Conservation (phyloP, 2,888 invertebrate species). For the Epinotia demarniana region DNA sequence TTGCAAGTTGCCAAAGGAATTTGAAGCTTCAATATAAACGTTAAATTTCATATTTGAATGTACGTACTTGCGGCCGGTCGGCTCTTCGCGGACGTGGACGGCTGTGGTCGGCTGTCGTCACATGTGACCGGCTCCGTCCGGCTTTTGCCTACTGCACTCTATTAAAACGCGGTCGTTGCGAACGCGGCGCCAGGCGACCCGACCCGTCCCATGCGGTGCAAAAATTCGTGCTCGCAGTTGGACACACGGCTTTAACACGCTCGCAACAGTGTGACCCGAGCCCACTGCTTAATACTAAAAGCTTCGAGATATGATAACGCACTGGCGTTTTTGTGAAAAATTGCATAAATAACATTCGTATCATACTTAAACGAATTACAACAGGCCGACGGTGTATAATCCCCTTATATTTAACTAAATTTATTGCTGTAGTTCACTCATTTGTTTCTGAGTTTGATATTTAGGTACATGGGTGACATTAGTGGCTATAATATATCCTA, state of each 20-base stretch:
- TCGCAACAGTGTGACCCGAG: slow-evolving; percentile 20
- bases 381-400: slow-evolving; percentile 15
- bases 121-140: too few relatives aligned
- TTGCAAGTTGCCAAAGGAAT: too few relatives aligned
- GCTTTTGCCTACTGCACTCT: too few relatives aligned
- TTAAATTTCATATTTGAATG: too few relatives aligned
- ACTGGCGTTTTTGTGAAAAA: slow-evolving; percentile 40
- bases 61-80: too few relatives aligned
- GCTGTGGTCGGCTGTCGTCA: too few relatives aligned
- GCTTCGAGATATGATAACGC: slow-evolving; percentile 48
- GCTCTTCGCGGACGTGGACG: too few relatives aligned
- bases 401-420: slow-evolving; percentile 20
- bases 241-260: not conserved
- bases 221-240: not conserved
- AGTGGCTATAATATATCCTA: not conserved
- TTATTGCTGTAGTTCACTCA: slow-evolving; percentile 20
- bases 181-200: too few relatives aligned
- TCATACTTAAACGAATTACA: slow-evolving; percentile 31
- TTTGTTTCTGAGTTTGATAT: slow-evolving; percentile 24
- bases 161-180: too few relatives aligned
- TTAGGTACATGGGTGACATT: not conserved
- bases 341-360: slow-evolving; percentile 32
- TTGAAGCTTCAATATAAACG: too few relatives aligned
- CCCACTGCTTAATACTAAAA: slow-evolving; percentile 43
- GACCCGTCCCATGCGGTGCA: too few relatives aligned